These are phyloP conservation scores for Pelochelys cantorii DNA, from an alignment of 2,797 vertebrate genomes.

Conservation along the genomic window DNA sequence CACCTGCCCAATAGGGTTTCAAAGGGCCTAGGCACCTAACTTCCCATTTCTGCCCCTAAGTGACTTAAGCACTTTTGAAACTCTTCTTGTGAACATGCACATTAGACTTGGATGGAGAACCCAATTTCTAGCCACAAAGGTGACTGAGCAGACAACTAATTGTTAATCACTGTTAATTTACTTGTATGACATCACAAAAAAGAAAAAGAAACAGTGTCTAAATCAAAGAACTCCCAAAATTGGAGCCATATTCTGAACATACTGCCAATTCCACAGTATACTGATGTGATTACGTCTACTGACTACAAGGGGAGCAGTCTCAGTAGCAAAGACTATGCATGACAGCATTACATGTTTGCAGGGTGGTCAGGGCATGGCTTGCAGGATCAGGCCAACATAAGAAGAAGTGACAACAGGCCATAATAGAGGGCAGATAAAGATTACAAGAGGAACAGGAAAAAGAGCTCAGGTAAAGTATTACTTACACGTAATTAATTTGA, in stretches of 20 bases:
- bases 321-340: background rate
- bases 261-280: background rate
- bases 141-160: background rate
- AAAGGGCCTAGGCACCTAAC: background rate
- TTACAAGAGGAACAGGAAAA: slow-evolving; percentile 20
- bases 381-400: background rate
- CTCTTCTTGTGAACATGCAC: background rate
- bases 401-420: background rate
- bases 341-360: slow-evolving; percentile 15
- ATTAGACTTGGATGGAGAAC: background rate
- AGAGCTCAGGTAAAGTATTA: slow-evolving; percentile 63
- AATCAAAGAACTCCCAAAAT: background rate
- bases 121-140: background rate
- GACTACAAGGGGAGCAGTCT: background rate
- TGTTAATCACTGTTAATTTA: background rate
- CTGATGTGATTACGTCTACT: background rate
- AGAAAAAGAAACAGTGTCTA: background rate
- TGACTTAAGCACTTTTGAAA: background rate
- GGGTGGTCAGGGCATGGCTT: background rate
- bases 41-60: background rate
- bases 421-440: slow-evolving; percentile 23
- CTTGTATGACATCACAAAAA: background rate
- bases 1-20: background rate
- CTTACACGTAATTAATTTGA: slow-evolving; percentile 70
- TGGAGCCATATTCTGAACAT: background rate